Evolutionary conservation across 2,113 vertebrate species (phyloP).

Genomic region (Piprites chloris): DNA sequence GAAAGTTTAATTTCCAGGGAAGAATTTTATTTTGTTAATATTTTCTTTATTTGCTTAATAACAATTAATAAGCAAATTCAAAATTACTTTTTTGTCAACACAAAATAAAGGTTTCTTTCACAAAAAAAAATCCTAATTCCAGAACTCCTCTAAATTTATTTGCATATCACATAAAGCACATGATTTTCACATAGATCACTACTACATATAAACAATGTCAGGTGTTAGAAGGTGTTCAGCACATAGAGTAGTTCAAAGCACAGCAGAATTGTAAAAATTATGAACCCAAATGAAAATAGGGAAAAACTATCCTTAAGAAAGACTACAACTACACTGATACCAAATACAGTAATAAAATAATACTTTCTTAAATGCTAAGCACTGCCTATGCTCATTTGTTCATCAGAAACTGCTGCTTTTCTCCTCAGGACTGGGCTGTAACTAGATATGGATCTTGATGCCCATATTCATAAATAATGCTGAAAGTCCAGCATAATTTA

Average conservation of each 20-base stretch:
- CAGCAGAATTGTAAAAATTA: background rate
- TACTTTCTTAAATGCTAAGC: background rate
- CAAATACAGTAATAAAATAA: background rate
- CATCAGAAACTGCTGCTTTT: background rate
- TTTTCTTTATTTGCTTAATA: background rate
- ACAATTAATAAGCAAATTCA: background rate
- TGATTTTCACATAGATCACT: background rate
- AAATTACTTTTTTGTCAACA: background rate
- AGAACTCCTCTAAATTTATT: background rate
- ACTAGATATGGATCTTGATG: background rate
- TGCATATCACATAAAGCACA: background rate
- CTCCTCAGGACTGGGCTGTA: background rate
- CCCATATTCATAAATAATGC: background rate
- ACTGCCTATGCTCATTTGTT: background rate
- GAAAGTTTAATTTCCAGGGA: background rate
- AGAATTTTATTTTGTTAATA: background rate
- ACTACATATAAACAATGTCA: background rate
- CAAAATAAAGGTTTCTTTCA: background rate
- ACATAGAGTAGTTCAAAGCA: background rate
- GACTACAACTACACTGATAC: background rate
- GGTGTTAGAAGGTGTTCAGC: background rate
- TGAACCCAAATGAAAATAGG: background rate
- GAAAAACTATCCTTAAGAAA: conserved; percentile 28
- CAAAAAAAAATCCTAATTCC: background rate
- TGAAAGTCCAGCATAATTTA: background rate